Evolutionary conservation across 92 coral and sea anemone species (phyloP).

Genomic region (Scolanthus callimorphus): DNA sequence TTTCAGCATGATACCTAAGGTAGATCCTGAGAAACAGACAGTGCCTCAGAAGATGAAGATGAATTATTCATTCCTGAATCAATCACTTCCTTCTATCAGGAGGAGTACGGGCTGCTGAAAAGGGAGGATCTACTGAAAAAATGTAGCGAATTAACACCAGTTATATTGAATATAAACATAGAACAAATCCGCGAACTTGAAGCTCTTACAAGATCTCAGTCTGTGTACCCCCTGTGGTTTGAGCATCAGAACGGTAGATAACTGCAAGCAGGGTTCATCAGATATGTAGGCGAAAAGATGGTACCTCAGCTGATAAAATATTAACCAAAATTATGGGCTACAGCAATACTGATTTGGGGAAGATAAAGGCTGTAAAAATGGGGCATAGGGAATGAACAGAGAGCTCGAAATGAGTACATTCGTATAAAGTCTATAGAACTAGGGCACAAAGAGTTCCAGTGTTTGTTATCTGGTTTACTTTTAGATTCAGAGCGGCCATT

Average conservation of each 20-base stretch:
- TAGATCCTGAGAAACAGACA: conserved; percentile 33
- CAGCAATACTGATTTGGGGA: not conserved
- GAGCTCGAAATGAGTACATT: conserved; percentile 1
- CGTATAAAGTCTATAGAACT: not conserved
- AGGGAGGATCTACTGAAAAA: not conserved
- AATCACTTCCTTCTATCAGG: conserved; percentile 5
- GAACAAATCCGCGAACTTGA: conserved; percentile 16
- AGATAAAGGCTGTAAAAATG: not conserved
- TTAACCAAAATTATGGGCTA: conserved; percentile 20
- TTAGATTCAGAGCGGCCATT: conserved; percentile 13
- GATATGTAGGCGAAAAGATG: not conserved
- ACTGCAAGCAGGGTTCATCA: conserved; percentile 28
- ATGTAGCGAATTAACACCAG: conserved; percentile 1
- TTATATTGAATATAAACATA: too few species aligned
- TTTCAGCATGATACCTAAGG: conserved; percentile 16
- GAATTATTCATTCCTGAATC: conserved; percentile 9
- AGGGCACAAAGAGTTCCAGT: too few species aligned
- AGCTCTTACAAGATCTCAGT: conserved; percentile 10
- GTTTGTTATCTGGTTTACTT: conserved; percentile 17
- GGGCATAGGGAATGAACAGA: conserved; percentile 24
- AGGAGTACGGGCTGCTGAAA: conserved; percentile 1
- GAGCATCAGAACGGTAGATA: conserved; percentile 21
- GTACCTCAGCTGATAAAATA: conserved; percentile 17
- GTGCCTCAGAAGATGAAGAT: conserved; percentile 34
- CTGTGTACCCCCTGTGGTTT: conserved; percentile 14